Evolutionary conservation across 2,797 vertebrate species (phyloP), one percentile per base, ranked within the genome.

Genomic region (Limosa lapponica): DNA sequence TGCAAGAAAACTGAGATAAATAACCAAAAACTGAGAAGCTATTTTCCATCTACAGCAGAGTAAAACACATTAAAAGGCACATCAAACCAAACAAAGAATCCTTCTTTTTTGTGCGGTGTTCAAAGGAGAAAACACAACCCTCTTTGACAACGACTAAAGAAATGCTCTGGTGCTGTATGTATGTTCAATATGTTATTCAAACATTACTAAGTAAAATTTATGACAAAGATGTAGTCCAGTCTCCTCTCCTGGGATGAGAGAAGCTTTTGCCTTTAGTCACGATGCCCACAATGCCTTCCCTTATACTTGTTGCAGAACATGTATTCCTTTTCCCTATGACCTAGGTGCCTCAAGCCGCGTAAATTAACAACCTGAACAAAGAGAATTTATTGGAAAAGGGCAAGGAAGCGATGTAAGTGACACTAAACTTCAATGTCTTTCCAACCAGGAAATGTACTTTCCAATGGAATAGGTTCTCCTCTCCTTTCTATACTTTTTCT

Each of bases 381-480:
- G 51, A n/a, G 15, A 85, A 41, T 57, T 66, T 75, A 78, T 20
- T 89, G 74, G 43, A 89, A 82, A 82, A 62, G 13, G 74, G 30
- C 30, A 91, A 78, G 54, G 27, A 89, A 84, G 36, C 5, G 55
- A 66, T 7, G 13, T 57, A 87, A 66, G 11, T 10, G 9, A 54
- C 43, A 51, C 28, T 86, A 43, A 96, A 32, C 43, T 80, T 80
- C 73, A 87, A 44, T 41, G 61, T 11, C 30, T 69, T 91, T 82
- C 64, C 69, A 90, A 34, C 10, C 61, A 86, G 58, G 57, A 92
- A 94, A 90, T 79, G 27, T 83, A 61, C 83, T 96, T 93, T 88
- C 70, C 51, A 93, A 83, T 44, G 51, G n/a, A 78, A 66, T 36
- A 36, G 10, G 27, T 81, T 92, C 88, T 74, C 37, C 23, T 89